phyloP scores from a whole-genome alignment of 2,113 vertebrate genomes.

The Porphyrio hochstetteri region DNA sequence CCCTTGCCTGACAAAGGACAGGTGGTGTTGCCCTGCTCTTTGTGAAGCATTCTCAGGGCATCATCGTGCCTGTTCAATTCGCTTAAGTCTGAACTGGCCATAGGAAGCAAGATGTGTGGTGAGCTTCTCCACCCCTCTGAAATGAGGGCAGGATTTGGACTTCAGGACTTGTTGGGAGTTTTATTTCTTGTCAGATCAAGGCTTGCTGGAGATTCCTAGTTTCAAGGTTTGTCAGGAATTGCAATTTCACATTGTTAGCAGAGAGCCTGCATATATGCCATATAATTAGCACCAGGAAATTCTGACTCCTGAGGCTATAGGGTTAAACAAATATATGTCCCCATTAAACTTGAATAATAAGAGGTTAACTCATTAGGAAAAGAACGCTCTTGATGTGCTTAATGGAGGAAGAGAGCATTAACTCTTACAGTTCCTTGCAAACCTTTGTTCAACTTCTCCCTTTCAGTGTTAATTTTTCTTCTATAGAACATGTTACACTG shows the following conservation, averaged over 20 bases:
- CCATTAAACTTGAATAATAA: constrained; percentile 67
- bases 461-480: not conserved
- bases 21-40: not conserved
- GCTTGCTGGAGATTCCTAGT: not conserved
- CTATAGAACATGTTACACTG: not conserved
- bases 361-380: constrained; percentile 65
- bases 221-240: not conserved
- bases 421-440: constrained; percentile 9
- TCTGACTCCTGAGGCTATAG: constrained; percentile 53
- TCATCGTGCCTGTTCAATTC: not conserved
- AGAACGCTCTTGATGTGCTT: constrained; percentile 31
- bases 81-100: not conserved
- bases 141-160: not conserved
- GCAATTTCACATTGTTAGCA: not conserved
- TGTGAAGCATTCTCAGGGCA: not conserved
- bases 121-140: not conserved
- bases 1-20: not conserved
- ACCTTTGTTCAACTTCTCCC: not conserved
- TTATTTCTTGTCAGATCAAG: not conserved
- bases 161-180: not conserved
- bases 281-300: constrained; percentile 60
- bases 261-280: not conserved
- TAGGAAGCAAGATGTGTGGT: not conserved
- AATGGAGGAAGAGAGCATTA: constrained; percentile 33
- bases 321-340: constrained; percentile 63